Conservation (phyloP, 2,797 vertebrate genomes). For the Sus cebifrons region DNA sequence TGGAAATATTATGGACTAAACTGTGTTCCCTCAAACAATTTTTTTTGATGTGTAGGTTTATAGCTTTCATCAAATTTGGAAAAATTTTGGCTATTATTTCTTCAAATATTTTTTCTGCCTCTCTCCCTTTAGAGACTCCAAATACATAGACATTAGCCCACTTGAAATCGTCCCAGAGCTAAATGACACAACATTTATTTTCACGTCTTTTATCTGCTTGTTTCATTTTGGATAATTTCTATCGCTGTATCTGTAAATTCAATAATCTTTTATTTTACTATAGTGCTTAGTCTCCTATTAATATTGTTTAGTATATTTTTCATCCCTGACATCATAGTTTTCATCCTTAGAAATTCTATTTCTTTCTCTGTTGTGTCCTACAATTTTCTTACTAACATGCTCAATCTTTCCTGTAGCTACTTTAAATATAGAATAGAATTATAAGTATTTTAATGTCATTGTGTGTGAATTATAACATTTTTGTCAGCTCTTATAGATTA, state of each 20-base stretch:
- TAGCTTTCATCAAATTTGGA: not conserved
- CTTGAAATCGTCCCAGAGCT: not conserved
- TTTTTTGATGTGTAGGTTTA: not conserved
- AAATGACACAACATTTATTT: not conserved
- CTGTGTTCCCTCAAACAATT: not conserved
- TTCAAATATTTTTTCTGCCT: not conserved
- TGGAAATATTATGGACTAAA: not conserved
- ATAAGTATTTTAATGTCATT: not conserved
- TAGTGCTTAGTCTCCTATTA: not conserved
- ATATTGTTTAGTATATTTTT: not conserved
- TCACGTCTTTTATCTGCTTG: not conserved
- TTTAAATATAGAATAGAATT: not conserved
- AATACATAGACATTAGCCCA: not conserved
- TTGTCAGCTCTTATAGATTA: not conserved
- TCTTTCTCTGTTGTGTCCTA: not conserved
- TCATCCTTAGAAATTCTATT: not conserved
- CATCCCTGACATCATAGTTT: not conserved
- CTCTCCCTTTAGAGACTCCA: not conserved
- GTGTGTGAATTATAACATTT: not conserved
- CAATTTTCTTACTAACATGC: not conserved
- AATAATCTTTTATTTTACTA: not conserved
- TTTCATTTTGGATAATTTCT: slow-evolving; percentile 4
- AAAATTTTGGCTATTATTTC: not conserved
- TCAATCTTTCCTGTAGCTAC: not conserved
- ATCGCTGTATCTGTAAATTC: not conserved